Evolutionary conservation across 2,888 invertebrate species (phyloP).

Genomic region (Metopia argyrocephala): DNA sequence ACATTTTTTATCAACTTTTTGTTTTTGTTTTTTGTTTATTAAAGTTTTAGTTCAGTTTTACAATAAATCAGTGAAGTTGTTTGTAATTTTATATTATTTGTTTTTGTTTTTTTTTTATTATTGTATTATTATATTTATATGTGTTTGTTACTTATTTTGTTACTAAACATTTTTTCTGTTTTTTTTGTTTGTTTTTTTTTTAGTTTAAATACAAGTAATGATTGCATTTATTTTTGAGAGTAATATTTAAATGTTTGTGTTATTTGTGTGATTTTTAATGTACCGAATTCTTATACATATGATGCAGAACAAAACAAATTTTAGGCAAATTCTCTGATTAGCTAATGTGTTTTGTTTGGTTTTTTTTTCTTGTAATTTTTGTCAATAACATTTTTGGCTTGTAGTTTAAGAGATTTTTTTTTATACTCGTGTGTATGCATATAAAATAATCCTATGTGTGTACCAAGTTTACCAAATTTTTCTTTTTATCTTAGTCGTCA

Average conservation of each 20-base stretch:
- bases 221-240: background rate
- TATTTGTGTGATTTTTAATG: background rate
- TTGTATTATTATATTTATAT: background rate
- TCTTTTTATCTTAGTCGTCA: too few species aligned
- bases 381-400: too few species aligned
- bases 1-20: background rate
- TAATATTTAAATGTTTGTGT: background rate
- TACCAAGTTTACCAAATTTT: too few species aligned
- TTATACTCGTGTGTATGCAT: too few species aligned
- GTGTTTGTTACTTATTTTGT: background rate
- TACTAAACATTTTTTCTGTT: background rate
- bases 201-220: background rate
- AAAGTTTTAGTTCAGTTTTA: too few species aligned
- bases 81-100: background rate
- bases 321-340: background rate
- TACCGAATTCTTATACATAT: background rate
- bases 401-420: too few species aligned
- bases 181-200: too few species aligned
- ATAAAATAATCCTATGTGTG: too few species aligned
- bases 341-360: too few species aligned
- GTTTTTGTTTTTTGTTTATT: background rate
- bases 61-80: background rate
- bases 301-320: background rate
- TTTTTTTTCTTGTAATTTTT: too few species aligned
- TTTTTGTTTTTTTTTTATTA: background rate